A percentile compares a stretch with the other conserved stretches of the same genome.
phyloP scores from a whole-genome alignment of 1,140 invertebrate genomes.

The Luehdorfia chinensis region DNA sequence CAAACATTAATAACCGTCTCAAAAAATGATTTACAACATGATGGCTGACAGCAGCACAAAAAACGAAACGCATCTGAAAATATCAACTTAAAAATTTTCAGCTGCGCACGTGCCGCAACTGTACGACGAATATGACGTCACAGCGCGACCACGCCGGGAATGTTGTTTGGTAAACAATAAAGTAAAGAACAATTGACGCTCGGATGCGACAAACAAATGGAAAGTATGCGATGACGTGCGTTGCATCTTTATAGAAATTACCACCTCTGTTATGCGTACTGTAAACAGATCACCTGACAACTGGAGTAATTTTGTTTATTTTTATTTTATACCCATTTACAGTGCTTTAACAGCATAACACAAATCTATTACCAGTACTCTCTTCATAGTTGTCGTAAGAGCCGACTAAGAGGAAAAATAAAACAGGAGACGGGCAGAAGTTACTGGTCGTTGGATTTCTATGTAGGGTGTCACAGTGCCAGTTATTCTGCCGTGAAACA shows the following conservation, averaged over 20 bases:
- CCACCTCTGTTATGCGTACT: constrained; percentile 2
- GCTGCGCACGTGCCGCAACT: constrained; percentile 22
- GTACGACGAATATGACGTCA: constrained; percentile 35
- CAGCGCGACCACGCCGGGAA: constrained; percentile 25
- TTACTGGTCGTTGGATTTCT: no score
- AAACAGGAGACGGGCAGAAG: no score
- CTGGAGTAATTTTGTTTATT: no score
- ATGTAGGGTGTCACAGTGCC: no score
- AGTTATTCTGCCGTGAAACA: no score
- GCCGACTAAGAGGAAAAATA: no score
- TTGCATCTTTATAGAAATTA: neutral
- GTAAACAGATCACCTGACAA: constrained; percentile 1
- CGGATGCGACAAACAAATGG: constrained; percentile 39
- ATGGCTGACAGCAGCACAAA: constrained; percentile 1
- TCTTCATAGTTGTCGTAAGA: no score
- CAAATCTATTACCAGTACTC: no score
- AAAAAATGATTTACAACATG: constrained; percentile 12
- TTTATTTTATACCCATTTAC: no score
- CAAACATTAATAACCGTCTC: constrained; percentile 10
- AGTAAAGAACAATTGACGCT: constrained; percentile 33
- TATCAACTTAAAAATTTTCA: constrained; percentile 7
- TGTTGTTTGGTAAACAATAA: constrained; percentile 46
- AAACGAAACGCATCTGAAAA: constrained; percentile 11
- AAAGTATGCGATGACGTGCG: constrained; percentile 28
- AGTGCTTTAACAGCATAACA: no score